These are phyloP conservation scores for Aleadryas rufinucha DNA, from an alignment of 2,113 vertebrate species.

Conservation along the genomic window DNA sequence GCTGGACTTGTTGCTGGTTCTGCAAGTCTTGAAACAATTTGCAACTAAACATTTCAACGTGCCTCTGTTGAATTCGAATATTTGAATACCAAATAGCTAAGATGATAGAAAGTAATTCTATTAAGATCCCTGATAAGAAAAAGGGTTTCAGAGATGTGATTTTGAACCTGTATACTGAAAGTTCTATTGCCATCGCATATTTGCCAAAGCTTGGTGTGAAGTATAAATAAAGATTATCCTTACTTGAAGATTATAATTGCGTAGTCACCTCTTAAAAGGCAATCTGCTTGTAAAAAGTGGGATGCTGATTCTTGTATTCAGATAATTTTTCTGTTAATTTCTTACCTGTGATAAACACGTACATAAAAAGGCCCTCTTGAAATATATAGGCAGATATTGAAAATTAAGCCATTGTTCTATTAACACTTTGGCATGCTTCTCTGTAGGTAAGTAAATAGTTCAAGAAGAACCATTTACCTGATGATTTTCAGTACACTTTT, in stretches of 20 bases:
- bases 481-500: background rate
- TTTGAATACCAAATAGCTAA: slow-evolving; percentile 6
- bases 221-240: background rate
- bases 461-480: background rate
- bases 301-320: background rate
- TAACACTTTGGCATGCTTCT: background rate
- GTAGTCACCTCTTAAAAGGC: background rate
- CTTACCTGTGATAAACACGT: background rate
- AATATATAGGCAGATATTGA: background rate
- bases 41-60: background rate
- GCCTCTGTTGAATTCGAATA: background rate
- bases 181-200: background rate
- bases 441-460: background rate
- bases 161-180: background rate
- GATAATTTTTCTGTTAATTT: background rate
- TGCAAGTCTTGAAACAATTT: slow-evolving; percentile 54
- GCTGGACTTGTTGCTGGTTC: background rate
- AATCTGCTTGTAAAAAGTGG: background rate
- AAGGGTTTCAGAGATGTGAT: background rate
- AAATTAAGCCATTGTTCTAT: background rate
- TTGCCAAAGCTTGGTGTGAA: background rate
- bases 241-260: background rate
- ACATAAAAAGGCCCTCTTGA: background rate
- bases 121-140: background rate
- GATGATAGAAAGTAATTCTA: background rate